Evolutionary conservation across 2,888 invertebrate species (phyloP).

Genomic region (Syritta pipiens): DNA sequence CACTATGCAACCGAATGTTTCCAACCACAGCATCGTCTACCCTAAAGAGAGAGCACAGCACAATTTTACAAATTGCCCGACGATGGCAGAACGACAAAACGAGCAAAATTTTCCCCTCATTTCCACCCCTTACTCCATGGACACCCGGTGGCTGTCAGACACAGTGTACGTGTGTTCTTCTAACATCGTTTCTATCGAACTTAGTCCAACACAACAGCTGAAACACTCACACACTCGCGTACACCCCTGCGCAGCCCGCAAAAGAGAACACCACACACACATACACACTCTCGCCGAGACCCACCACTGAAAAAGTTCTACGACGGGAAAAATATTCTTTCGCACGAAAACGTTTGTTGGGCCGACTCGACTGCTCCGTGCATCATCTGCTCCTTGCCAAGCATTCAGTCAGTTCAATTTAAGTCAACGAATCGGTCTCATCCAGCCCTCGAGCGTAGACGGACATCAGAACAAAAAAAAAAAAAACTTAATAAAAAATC

Average conservation of each 20-base stretch:
- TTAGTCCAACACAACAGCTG: conserved; percentile 47
- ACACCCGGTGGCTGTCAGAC: conserved; percentile 15
- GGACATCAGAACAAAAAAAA: conserved; percentile 24
- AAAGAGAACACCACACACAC: background rate
- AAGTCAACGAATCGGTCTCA: conserved; percentile 66
- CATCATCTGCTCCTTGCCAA: conserved; percentile 78
- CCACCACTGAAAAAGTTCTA: conserved; percentile 5
- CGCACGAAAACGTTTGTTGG: conserved; percentile 58
- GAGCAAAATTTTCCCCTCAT: conserved; percentile 16
- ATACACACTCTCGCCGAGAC: conserved; percentile 13
- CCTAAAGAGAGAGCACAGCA: conserved; percentile 35
- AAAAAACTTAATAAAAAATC: conserved; percentile 3
- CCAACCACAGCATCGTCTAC: conserved; percentile 45
- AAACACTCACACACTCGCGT: conserved; percentile 42
- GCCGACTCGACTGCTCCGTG: conserved; percentile 52
- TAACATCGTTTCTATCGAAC: conserved; percentile 40
- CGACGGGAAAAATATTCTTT: conserved; percentile 31
- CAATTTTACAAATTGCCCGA: too few species aligned
- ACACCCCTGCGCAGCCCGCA: conserved; percentile 37
- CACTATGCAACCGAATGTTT: conserved; percentile 37
- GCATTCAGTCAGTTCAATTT: conserved; percentile 70
- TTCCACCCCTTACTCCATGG: conserved; percentile 2
- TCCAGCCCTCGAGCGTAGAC: conserved; percentile 47
- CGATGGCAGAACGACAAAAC: conserved; percentile 2
- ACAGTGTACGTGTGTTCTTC: conserved; percentile 7